Base-by-base conservation (phyloP, 2,888 invertebrate species). In the Sialis lutaria region DNA sequence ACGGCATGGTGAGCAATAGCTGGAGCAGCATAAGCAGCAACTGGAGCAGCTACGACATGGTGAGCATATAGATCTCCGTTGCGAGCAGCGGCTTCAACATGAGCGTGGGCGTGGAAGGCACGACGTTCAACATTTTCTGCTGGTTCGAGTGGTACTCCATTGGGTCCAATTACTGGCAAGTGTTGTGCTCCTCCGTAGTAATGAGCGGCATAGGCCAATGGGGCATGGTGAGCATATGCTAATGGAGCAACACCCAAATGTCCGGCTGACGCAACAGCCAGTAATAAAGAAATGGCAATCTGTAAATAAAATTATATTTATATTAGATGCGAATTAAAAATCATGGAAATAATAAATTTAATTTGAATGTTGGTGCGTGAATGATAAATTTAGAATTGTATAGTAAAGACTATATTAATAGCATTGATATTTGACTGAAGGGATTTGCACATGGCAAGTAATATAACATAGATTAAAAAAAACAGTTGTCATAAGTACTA, bases 171-270 rank as follows among this genome's bases (percentile, higher is more conserved):
- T 10, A 42, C 42, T 8, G 42, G 42, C 6, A 42, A 6, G 30
- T 42, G 42, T 42, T 42, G 42, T 22, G 42, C 22, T 22, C 22
- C 22, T 22, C 2, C 22, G 22, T 22, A 22, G 22, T 22, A 22
- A 22, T 22, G 2, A 4, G 22, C 22, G 4, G 22, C 22, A 4
- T 22, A 22, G 13, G 39, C 39, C 13, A 13, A 13, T 8, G 39
- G 10, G 13, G 39, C 39, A 30, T 31, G 9, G 8, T 13, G 30
- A 6, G 22, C 30, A 9, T 10, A 10, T 30, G 42, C 9, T 51
- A 60, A 8, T 42, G 30, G 22, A 22, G 42, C 22, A 30, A 31
- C 22, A 31, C 22, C 30, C 10, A 42, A 32, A 1, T 30, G 10
- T 31, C 42, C 42, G 3, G 42, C 42, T 4, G 42, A 42, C 13